Conservation (phyloP, 2,888 invertebrate genomes). For the Lycophotia porphyrea region DNA sequence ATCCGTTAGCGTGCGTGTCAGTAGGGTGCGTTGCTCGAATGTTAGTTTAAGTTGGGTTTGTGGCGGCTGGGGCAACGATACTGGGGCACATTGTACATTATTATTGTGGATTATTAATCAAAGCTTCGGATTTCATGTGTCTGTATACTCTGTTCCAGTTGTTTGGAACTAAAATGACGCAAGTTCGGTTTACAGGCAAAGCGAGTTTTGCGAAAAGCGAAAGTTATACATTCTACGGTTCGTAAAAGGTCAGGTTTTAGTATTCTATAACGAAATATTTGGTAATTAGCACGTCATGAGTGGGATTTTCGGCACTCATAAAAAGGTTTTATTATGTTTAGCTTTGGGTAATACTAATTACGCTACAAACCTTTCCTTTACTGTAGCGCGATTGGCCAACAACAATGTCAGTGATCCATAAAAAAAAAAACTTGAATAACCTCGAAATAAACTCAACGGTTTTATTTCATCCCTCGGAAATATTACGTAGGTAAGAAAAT, state of each 20-base stretch:
- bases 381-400: not conserved
- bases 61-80: conserved; percentile 17
- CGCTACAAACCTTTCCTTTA: conserved; percentile 38
- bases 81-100: conserved; percentile 22
- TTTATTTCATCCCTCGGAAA: conserved; percentile 5
- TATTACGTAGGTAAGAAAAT: conserved; percentile 28
- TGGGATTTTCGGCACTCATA: conserved; percentile 44
- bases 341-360: conserved; percentile 46
- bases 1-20: conserved; percentile 69
- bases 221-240: conserved; percentile 6
- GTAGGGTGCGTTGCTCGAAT: conserved; percentile 53
- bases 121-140: conserved; percentile 9
- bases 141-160: not conserved
- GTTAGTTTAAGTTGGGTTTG: conserved; percentile 38
- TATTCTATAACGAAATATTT: conserved; percentile 45
- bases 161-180: conserved; percentile 11
- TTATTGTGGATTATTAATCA: conserved; percentile 36
- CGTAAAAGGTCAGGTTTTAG: conserved; percentile 23
- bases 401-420: not conserved
- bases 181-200: not conserved
- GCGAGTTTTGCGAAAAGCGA: not conserved
- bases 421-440: conserved; percentile 8
- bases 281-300: conserved; percentile 50
- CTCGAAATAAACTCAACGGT: conserved; percentile 1
- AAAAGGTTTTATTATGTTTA: conserved; percentile 55